phyloP scores from a whole-genome alignment of 1,140 invertebrate genomes.

The Drosophila bocki region DNA sequence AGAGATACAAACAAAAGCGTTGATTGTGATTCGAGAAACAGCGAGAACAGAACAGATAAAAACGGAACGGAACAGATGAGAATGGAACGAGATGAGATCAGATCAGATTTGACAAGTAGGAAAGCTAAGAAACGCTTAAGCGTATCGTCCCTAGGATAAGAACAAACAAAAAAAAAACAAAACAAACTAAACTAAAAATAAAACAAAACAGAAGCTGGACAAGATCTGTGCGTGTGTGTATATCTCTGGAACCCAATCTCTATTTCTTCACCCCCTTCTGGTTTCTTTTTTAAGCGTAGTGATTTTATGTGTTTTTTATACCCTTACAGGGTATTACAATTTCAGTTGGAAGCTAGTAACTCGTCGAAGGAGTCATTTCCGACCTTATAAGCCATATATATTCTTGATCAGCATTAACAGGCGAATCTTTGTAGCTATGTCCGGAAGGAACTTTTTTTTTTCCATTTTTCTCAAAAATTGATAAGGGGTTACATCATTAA shows the following conservation, averaged over 20 bases:
- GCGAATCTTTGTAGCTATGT: too few relatives aligned
- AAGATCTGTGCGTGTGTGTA: conserved; percentile 10
- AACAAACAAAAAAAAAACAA: conserved; percentile 13
- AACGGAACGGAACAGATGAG: conserved; percentile 17
- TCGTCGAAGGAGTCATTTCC: too few relatives aligned
- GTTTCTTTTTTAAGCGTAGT: background rate
- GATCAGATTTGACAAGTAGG: conserved; percentile 18
- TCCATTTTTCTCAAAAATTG: too few relatives aligned
- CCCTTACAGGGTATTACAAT: too few relatives aligned
- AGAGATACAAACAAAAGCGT: conserved; percentile 61
- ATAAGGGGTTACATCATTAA: too few relatives aligned
- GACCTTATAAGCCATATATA: too few relatives aligned
- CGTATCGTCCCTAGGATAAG: conserved; percentile 57
- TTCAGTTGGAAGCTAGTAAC: too few relatives aligned
- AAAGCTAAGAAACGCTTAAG: conserved; percentile 43
- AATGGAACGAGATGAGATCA: conserved; percentile 11
- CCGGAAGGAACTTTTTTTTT: too few relatives aligned
- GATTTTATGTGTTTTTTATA: conserved; percentile 7
- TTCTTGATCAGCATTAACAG: too few relatives aligned
- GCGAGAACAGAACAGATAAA: conserved; percentile 35
- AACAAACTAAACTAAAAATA: conserved; percentile 19
- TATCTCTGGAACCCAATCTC: conserved; percentile 28
- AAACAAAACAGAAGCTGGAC: conserved; percentile 12
- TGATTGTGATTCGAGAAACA: conserved; percentile 75
- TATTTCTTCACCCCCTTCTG: background rate